Conservation (phyloP, 1,140 invertebrate genomes). For the Monochamus saltuarius region DNA sequence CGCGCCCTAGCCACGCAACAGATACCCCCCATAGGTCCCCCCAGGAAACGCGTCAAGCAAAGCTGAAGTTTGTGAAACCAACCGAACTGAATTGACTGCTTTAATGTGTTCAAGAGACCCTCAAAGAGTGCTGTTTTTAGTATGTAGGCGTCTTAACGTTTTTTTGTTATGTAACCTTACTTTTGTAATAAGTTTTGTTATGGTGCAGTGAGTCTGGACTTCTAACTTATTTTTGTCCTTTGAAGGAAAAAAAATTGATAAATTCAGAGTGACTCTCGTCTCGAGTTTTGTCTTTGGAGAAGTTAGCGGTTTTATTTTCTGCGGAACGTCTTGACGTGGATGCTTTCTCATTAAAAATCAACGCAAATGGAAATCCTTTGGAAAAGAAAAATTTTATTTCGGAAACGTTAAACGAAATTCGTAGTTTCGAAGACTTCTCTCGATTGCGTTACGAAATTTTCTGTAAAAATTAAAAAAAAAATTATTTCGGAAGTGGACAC, state of each 20-base stretch:
- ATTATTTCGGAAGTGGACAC: not conserved
- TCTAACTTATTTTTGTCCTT: not conserved
- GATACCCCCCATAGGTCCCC: slow-evolving; percentile 95
- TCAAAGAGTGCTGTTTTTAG: slow-evolving; percentile 34
- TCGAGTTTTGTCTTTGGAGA: not conserved
- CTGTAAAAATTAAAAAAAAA: not conserved
- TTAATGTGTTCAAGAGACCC: slow-evolving; percentile 41
- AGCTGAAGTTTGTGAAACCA: slow-evolving; percentile 63
- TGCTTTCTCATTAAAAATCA: no score
- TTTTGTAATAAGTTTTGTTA: slow-evolving; percentile 19
- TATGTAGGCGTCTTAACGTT: slow-evolving; percentile 22
- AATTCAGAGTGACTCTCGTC: not conserved
- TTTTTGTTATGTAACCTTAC: slow-evolving; percentile 25
- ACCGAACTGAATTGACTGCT: slow-evolving; percentile 30
- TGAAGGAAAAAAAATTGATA: not conserved
- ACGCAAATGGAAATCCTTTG: no score
- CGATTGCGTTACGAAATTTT: not conserved
- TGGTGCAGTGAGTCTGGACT: slow-evolving; percentile 19
- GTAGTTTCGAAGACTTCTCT: no score
- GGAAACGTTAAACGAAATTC: no score
- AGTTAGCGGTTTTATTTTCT: no score
- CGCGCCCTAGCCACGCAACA: slow-evolving; percentile 96
- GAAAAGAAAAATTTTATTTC: no score
- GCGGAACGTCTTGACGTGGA: no score
- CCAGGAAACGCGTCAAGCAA: slow-evolving; percentile 90